phyloP scores from a whole-genome alignment of 2,113 vertebrate genomes.

The Psittacara wagleri region DNA sequence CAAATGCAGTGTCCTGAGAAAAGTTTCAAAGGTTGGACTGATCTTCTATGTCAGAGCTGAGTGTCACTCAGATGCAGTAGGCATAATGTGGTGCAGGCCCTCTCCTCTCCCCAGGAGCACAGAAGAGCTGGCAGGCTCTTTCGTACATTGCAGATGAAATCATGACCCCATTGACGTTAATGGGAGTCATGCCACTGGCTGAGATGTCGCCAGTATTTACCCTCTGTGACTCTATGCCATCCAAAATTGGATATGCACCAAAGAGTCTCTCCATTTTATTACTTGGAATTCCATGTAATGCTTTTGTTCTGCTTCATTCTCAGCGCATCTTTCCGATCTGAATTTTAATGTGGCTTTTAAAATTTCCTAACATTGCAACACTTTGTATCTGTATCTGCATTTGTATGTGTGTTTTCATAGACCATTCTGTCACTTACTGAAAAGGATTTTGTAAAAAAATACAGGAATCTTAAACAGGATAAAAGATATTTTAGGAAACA shows the following conservation, averaged over 20 bases:
- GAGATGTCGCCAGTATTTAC: neutral
- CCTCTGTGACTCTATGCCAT: neutral
- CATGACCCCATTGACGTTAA: neutral
- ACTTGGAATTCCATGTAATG: neutral
- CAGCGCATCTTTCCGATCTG: neutral
- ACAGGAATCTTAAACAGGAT: neutral
- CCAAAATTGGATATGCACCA: neutral
- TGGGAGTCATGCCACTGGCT: neutral
- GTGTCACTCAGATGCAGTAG: neutral
- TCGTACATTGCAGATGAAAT: neutral
- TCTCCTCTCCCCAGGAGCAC: neutral
- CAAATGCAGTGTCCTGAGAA: constrained; percentile 10
- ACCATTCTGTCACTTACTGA: neutral
- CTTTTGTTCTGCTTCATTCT: neutral
- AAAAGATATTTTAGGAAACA: neutral
- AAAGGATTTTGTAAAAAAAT: constrained; percentile 7
- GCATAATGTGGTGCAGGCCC: neutral
- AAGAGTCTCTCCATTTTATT: neutral
- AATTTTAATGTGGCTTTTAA: constrained; percentile 1
- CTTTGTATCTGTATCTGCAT: neutral
- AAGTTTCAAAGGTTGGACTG: neutral
- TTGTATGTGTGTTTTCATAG: neutral
- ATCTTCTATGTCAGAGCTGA: neutral
- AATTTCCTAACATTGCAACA: neutral
- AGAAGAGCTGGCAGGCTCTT: neutral